These are phyloP conservation scores for Priocnemis perturbator DNA, from an alignment of 2,888 invertebrate species.

Conservation along the genomic window DNA sequence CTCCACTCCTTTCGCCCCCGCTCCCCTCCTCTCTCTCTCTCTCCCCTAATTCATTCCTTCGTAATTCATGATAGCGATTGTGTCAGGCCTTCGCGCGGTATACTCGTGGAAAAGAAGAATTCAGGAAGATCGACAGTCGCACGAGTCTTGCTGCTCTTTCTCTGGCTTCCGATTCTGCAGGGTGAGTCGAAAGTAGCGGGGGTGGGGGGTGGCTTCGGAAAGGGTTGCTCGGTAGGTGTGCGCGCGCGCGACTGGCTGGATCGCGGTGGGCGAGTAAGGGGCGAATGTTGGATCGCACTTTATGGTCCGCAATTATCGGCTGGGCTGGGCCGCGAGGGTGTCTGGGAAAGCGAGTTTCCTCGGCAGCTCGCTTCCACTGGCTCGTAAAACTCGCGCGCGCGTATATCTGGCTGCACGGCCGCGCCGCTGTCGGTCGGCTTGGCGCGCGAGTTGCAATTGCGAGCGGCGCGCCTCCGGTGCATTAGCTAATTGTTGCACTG, in stretches of 20 bases:
- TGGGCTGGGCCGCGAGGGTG: constrained; percentile 34
- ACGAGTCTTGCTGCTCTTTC: background rate
- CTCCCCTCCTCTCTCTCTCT: constrained; percentile 13
- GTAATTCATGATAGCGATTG: constrained; percentile 19
- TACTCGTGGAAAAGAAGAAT: constrained; percentile 2
- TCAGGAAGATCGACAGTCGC: background rate
- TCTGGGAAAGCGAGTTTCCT: constrained; percentile 52
- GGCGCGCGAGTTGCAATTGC: background rate
- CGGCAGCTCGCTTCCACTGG: constrained; percentile 24
- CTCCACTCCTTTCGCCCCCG: too few species aligned
- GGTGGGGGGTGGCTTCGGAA: background rate
- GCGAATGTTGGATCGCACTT: constrained; percentile 50
- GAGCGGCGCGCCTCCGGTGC: constrained; percentile 51
- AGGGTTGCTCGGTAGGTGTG: background rate
- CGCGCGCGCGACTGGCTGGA: background rate
- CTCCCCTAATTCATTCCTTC: constrained; percentile 7
- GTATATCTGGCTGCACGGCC: constrained; percentile 15
- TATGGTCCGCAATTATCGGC: constrained; percentile 64
- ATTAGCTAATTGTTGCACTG: constrained; percentile 71
- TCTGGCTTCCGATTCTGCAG: background rate
- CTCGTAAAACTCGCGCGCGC: constrained; percentile 57
- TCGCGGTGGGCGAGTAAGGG: background rate
- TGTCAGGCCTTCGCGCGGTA: constrained; percentile 17
- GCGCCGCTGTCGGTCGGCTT: background rate
- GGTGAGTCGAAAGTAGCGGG: background rate